Evolutionary conservation across 2,888 invertebrate genomes (phyloP).

Genomic region (Dysmachus trigonus): DNA sequence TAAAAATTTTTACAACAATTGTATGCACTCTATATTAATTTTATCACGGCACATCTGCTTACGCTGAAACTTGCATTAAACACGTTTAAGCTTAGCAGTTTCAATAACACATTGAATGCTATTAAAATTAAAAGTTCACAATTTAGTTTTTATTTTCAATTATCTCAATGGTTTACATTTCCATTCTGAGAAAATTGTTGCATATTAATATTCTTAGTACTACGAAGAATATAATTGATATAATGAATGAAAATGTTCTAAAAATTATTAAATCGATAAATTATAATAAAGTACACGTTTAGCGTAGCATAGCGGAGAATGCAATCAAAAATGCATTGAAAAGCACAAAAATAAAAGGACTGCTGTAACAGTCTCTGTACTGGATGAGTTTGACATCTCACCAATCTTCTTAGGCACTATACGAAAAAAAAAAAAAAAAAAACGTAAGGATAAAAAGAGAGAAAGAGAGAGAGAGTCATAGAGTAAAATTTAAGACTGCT

Average conservation of each 20-base stretch:
- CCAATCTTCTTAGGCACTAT: constrained; percentile 21
- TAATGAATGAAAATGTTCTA: neutral
- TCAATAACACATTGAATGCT: neutral
- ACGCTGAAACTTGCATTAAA: neutral
- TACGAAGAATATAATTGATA: neutral
- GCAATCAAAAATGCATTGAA: neutral
- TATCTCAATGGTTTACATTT: neutral
- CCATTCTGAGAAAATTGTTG: neutral
- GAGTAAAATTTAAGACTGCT: neutral
- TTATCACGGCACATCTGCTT: neutral
- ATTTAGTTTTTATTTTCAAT: neutral
- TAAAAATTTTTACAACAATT: neutral
- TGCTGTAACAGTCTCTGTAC: neutral
- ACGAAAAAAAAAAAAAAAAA: neutral
- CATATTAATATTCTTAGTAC: neutral
- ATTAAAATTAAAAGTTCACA: neutral
- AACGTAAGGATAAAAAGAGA: neutral
- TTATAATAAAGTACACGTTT: neutral
- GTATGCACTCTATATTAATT: neutral
- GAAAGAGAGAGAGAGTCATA: neutral
- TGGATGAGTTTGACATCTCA: neutral
- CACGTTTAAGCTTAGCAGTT: neutral
- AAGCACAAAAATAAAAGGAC: neutral
- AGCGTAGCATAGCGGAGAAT: neutral
- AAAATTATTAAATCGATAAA: neutral